Percentiles rank a stretch among this genome's conserved stretches.
phyloP scores from a whole-genome alignment of 2,797 vertebrate genomes.

The Psittacula echo region DNA sequence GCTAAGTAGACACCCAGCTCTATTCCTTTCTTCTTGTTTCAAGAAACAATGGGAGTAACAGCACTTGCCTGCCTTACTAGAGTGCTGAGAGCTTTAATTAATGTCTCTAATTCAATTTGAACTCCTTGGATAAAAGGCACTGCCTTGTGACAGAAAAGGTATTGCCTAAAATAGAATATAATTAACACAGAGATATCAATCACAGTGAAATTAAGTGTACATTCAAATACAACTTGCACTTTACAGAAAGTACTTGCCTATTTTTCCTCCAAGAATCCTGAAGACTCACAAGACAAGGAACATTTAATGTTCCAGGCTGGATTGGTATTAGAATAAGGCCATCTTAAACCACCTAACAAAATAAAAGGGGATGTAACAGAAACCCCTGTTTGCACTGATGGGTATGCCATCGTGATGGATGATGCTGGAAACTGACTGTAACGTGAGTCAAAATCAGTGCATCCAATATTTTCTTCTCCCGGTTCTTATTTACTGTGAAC shows the following conservation, averaged over 20 bases:
- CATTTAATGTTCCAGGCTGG: slow-evolving; percentile 3
- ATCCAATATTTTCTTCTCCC: neutral
- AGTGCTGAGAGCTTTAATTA: slow-evolving; percentile 70
- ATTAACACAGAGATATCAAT: slow-evolving; percentile 72
- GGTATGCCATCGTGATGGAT: neutral
- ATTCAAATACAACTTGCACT: slow-evolving; percentile 67
- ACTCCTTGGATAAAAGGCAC: slow-evolving; percentile 68
- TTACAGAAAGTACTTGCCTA: slow-evolving; percentile 53
- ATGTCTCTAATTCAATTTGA: slow-evolving; percentile 71
- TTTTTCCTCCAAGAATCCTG: slow-evolving; percentile 45
- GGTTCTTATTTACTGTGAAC: neutral
- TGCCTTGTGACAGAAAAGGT: slow-evolving; percentile 67
- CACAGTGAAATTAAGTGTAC: slow-evolving; percentile 65
- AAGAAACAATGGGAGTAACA: slow-evolving; percentile 64
- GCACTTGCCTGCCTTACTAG: slow-evolving; percentile 65
- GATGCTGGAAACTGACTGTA: neutral
- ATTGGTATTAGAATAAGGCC: neutral
- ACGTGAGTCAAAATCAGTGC: neutral
- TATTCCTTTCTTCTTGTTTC: slow-evolving; percentile 66
- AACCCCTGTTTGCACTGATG: neutral
- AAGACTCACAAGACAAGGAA: slow-evolving; percentile 26
- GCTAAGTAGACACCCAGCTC: slow-evolving; percentile 57
- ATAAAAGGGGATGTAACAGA: neutral
- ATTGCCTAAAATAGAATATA: slow-evolving; percentile 71
- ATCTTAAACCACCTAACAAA: neutral